These are phyloP conservation scores for Lordiphosa collinella DNA, from an alignment of 1,140 invertebrate species.

Conservation along the genomic window DNA sequence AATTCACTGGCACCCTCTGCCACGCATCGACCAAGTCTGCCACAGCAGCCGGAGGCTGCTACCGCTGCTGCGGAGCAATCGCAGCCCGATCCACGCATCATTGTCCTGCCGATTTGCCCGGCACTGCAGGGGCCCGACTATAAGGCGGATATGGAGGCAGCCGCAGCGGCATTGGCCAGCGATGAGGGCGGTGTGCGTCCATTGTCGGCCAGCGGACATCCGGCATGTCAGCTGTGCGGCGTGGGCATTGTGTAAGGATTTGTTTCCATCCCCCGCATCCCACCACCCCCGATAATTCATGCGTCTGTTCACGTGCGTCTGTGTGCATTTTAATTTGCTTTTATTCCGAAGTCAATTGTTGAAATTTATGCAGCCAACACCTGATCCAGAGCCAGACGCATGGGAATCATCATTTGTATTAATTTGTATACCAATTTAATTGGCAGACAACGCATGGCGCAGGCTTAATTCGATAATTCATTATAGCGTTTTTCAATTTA, in stretches of 20 bases:
- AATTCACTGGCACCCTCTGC: conserved; percentile 71
- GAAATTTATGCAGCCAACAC: conserved; percentile 60
- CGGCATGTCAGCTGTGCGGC: conserved; percentile 74
- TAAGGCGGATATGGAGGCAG: conserved; percentile 69
- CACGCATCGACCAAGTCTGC: conserved; percentile 80
- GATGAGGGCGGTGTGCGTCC: conserved; percentile 47
- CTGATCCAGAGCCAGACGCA: conserved; percentile 28
- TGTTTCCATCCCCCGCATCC: conserved; percentile 27
- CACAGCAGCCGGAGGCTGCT: conserved; percentile 14
- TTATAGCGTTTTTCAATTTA: conserved; percentile 51
- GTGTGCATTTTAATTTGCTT: conserved; percentile 70
- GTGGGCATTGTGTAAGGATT: conserved; percentile 79
- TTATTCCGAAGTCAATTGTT: conserved; percentile 70
- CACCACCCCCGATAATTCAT: conserved; percentile 51
- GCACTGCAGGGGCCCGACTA: conserved; percentile 66
- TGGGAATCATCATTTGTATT: conserved; percentile 65
- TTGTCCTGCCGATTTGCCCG: conserved; percentile 72
- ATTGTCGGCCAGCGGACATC: conserved; percentile 74
- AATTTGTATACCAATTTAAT: conserved; percentile 73
- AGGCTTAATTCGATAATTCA: conserved; percentile 71
- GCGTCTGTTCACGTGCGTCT: conserved; percentile 25
- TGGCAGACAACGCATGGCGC: conserved; percentile 29
- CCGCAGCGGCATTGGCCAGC: conserved; percentile 34
- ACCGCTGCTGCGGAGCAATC: conserved; percentile 24
- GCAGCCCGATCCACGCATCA: conserved; percentile 63